Conservation (phyloP, 1,140 invertebrate species). For the Acromyrmex heyeri region DNA sequence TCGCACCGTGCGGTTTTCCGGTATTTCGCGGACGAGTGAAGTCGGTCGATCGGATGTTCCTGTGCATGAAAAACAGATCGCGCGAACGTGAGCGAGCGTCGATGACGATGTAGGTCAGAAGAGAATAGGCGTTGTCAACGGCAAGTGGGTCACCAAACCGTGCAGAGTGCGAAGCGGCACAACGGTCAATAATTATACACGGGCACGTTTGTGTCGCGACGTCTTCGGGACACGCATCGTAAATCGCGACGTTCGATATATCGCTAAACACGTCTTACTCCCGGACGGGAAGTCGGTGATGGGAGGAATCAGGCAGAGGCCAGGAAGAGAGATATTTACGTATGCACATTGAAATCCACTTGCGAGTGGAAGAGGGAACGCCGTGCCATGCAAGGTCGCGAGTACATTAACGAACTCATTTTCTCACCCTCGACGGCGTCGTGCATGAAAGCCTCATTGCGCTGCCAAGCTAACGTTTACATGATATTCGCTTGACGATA, state of each 20-base stretch:
- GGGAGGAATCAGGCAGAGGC: neutral
- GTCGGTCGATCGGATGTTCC: slow-evolving; percentile 45
- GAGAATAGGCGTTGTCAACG: slow-evolving; percentile 62
- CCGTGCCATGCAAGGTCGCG: slow-evolving; percentile 14
- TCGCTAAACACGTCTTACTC: neutral
- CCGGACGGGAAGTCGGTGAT: neutral
- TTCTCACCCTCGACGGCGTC: slow-evolving; percentile 16
- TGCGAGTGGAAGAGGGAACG: slow-evolving; percentile 12
- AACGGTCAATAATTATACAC: slow-evolving; percentile 54
- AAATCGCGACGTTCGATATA: slow-evolving; percentile 14
- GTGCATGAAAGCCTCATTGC: neutral
- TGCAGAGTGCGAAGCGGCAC: neutral
- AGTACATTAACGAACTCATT: slow-evolving; percentile 31
- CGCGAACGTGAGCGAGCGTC: slow-evolving; percentile 24
- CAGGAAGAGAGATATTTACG: slow-evolving; percentile 15
- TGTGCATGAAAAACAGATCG: slow-evolving; percentile 42
- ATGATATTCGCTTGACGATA: neutral
- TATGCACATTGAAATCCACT: neutral
- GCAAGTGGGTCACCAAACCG: slow-evolving; percentile 52
- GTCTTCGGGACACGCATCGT: slow-evolving; percentile 5
- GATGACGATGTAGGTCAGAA: slow-evolving; percentile 54
- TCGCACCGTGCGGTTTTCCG: slow-evolving; percentile 22
- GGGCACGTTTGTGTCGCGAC: neutral
- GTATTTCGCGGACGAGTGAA: slow-evolving; percentile 9
- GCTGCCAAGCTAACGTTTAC: neutral